Base-by-base conservation (phyloP, 2,113 vertebrate genomes). In the Actenoides hombroni region DNA sequence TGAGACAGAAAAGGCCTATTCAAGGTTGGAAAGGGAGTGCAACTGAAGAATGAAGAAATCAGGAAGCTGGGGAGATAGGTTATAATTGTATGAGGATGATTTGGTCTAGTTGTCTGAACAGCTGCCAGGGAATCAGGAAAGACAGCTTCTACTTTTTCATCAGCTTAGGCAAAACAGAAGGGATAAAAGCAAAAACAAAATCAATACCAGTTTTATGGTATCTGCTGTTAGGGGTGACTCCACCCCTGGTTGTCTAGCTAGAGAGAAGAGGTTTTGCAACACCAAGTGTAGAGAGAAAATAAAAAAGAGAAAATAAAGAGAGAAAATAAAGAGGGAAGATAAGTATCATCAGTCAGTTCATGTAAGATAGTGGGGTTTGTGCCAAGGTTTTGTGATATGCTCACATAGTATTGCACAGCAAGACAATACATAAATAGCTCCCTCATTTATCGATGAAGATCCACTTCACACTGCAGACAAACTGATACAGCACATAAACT, bases 1-100 rank as follows among this genome's bases (percentile, higher is more conserved):
- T 4, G 53, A 79, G 88, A 92, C 59, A 97, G 95, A 95, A 96
- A 95, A 94, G 92, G 91, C 88, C 83, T 63, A 84, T 94, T 96
- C 74, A 95, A 70, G 78, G 44, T 49, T 95, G 84, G 74, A 31
- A 83, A 85, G 88, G 78, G 91, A 94, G 81, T 33, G 80, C 35
- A 79, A 29, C 24, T 79, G 82, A 88, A 83, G 92, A 83, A 96
- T 57, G 75, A 88, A 69, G 86, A 60, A 51, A 57, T 65, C 94
- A 94, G 94, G 92, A 97, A 87, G 75, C 90, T 84, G 70, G 76
- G 82, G 88, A 95, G 94, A 82, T 91, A 71, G 75, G 78, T 94
- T 86, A 56, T 49, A 49, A 75, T n/a, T 76, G 35, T 46, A 42
- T n/a, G 60, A 86, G 86, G 69, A 15, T 88, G 64, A 84, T 80